Evolutionary conservation across 2,888 invertebrate species (phyloP).

Genomic region (Pogonocherus hispidulus): DNA sequence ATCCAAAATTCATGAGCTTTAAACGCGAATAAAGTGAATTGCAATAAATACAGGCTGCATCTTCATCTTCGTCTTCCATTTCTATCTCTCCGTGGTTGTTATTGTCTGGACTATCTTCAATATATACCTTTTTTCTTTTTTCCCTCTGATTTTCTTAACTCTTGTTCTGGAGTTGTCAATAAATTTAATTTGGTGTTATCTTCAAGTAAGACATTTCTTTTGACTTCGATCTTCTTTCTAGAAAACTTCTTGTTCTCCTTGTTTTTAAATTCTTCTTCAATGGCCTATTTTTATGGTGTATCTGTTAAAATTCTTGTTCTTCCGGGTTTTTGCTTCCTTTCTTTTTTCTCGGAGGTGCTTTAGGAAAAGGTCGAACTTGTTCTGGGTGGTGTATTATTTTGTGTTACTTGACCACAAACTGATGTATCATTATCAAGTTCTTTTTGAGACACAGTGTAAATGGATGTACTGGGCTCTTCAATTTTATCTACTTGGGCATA

Average conservation of each 20-base stretch:
- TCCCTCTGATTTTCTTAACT: too few species aligned
- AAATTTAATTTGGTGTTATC: too few species aligned
- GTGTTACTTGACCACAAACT: background rate
- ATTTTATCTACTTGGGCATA: background rate
- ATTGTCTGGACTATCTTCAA: too few species aligned
- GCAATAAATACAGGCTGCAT: too few species aligned
- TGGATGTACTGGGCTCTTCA: background rate
- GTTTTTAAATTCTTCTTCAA: background rate
- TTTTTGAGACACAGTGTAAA: too few species aligned
- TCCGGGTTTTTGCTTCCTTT: background rate
- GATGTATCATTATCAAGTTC: background rate
- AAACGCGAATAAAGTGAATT: too few species aligned
- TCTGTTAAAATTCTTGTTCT: background rate
- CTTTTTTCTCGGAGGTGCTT: background rate
- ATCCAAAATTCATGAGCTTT: too few species aligned
- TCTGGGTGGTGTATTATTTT: background rate
- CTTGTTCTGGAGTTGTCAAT: too few species aligned
- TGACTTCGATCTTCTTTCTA: background rate
- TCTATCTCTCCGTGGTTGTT: too few species aligned
- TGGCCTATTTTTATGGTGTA: background rate
- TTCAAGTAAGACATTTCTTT: background rate
- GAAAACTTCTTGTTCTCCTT: background rate
- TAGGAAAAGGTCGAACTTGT: background rate
- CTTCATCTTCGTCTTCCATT: too few species aligned
- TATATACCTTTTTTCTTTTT: too few species aligned